These are phyloP conservation scores for Anastrepha obliqua DNA, from an alignment of 1,140 invertebrate genomes.

Conservation along the genomic window DNA sequence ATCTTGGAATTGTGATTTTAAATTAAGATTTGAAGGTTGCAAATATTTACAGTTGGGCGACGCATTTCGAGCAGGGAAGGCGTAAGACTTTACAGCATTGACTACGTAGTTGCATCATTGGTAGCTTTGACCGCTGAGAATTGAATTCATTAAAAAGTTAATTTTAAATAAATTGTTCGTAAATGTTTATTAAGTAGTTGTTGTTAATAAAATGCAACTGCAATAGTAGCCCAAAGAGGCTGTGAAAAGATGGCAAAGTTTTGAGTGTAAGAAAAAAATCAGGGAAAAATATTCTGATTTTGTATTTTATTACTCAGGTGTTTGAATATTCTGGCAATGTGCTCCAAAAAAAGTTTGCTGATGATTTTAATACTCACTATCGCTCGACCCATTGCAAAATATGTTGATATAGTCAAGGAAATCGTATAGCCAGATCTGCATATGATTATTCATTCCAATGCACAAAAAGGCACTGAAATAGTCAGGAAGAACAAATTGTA, in stretches of 20 bases:
- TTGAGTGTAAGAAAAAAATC: too few relatives aligned
- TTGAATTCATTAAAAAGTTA: neutral
- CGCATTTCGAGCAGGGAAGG: neutral
- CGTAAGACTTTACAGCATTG: neutral
- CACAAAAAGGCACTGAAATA: too few relatives aligned
- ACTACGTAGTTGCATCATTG: neutral
- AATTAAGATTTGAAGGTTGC: slow-evolving; percentile 29
- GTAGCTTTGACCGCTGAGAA: neutral
- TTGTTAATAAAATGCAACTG: neutral
- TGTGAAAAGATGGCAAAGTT: too few relatives aligned
- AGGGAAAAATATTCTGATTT: too few relatives aligned
- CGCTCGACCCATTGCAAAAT: too few relatives aligned
- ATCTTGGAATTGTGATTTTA: slow-evolving; percentile 43
- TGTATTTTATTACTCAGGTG: too few relatives aligned
- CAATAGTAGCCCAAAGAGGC: neutral
- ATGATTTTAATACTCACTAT: too few relatives aligned
- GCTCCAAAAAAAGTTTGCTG: too few relatives aligned
- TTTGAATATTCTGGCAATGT: too few relatives aligned
- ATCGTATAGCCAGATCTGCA: neutral
- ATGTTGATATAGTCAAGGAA: too few relatives aligned
- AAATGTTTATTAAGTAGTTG: neutral
- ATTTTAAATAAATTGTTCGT: neutral
- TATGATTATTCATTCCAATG: neutral
- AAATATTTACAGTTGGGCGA: slow-evolving; percentile 10
- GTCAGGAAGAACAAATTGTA: too few relatives aligned